Evolutionary conservation across 2,797 vertebrate genomes (phyloP).

Genomic region (Chelon labrosus): DNA sequence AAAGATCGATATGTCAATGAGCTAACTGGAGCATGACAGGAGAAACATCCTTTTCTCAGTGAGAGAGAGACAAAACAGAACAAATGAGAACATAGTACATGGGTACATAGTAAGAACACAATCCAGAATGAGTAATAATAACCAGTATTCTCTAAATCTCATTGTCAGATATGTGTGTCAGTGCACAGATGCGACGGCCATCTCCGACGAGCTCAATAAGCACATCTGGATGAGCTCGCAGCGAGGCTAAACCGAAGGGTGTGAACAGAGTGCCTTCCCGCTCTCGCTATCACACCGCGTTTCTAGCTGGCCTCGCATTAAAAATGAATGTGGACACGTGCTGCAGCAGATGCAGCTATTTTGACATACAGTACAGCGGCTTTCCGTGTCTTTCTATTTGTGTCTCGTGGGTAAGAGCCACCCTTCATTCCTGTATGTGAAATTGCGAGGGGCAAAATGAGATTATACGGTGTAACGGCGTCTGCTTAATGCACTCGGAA

Average conservation of each 20-base stretch:
- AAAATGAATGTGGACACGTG: background rate
- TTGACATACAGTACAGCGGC: background rate
- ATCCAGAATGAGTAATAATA: background rate
- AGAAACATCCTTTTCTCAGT: conserved; percentile 26
- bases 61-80: conserved; percentile 2
- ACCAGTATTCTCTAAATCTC: background rate
- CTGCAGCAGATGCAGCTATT: background rate
- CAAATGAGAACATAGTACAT: conserved; percentile 1
- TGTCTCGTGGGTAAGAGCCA: background rate
- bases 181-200: background rate
- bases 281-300: background rate
- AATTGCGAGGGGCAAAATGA: conserved; percentile 29
- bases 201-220: conserved; percentile 1
- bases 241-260: background rate
- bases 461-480: conserved; percentile 31
- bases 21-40: conserved; percentile 55
- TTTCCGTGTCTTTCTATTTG: background rate
- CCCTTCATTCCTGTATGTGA: conserved; percentile 28
- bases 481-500: conserved; percentile 55
- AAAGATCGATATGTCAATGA: conserved; percentile 51
- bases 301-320: background rate
- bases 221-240: background rate
- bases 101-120: background rate
- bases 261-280: background rate
- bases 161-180: background rate